phyloP scores from a whole-genome alignment of 2,888 invertebrate genomes.

The Eilema sororculum region DNA sequence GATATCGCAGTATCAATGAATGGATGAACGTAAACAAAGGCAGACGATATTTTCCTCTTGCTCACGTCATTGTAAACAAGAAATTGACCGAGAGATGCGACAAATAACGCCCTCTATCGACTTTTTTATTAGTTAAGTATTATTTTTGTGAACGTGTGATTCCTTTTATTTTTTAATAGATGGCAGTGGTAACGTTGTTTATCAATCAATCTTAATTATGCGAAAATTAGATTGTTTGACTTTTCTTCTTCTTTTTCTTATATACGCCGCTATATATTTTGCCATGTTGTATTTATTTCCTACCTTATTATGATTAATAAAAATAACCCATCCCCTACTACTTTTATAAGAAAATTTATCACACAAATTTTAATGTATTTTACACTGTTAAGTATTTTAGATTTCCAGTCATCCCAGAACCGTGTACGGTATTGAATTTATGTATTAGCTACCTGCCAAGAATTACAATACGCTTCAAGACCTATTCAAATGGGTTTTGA shows the following conservation, averaged over 20 bases:
- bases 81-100: background rate
- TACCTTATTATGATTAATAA: too few species aligned
- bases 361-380: too few species aligned
- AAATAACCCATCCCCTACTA: too few species aligned
- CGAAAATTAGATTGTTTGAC: background rate
- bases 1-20: slow-evolving; percentile 45
- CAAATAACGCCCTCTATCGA: slow-evolving; percentile 21
- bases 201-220: background rate
- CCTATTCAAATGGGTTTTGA: background rate
- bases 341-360: too few species aligned
- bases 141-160: background rate
- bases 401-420: background rate
- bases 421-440: background rate
- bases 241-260: too few species aligned
- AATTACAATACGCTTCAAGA: background rate
- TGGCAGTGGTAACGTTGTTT: slow-evolving; percentile 1
- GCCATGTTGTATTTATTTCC: too few species aligned
- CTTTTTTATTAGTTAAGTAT: background rate
- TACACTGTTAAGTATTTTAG: background rate
- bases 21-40: slow-evolving; percentile 41
- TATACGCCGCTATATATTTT: too few species aligned
- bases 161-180: slow-evolving; percentile 3
- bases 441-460: background rate
- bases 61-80: slow-evolving; percentile 31
- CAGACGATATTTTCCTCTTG: slow-evolving; percentile 34